These are phyloP conservation scores for Belgica antarctica DNA, from an alignment of 2,888 invertebrate species.

Conservation along the genomic window DNA sequence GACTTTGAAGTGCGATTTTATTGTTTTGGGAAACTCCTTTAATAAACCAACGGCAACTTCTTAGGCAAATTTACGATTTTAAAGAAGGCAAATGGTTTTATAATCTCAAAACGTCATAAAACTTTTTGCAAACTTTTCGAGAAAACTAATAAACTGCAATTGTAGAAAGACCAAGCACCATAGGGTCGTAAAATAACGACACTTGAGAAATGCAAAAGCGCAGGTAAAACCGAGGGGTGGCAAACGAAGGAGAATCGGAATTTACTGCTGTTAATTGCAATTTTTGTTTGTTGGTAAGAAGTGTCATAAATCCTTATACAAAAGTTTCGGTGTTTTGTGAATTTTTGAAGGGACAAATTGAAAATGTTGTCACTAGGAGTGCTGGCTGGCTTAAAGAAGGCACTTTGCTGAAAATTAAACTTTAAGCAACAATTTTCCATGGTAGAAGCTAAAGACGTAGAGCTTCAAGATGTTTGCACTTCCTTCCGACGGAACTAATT, in stretches of 20 bases:
- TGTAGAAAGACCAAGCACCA: neutral
- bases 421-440: too few relatives aligned
- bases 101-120: neutral
- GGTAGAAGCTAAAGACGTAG: too few relatives aligned
- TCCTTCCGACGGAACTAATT: too few relatives aligned
- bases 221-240: neutral
- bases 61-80: neutral
- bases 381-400: too few relatives aligned
- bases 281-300: too few relatives aligned
- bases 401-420: too few relatives aligned
- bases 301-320: too few relatives aligned
- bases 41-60: neutral
- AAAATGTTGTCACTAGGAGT: too few relatives aligned
- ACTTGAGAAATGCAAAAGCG: slow-evolving; percentile 11
- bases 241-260: neutral
- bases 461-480: too few relatives aligned
- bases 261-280: slow-evolving; percentile 15
- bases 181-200: slow-evolving; percentile 18
- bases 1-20: slow-evolving; percentile 11
- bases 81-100: slow-evolving; percentile 11
- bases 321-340: too few relatives aligned
- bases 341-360: too few relatives aligned
- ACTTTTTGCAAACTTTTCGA: too few relatives aligned
- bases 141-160: neutral
- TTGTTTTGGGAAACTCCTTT: neutral